These are phyloP conservation scores for Metopolophium dirhodum DNA, from an alignment of 1,140 invertebrate genomes.

Conservation along the genomic window DNA sequence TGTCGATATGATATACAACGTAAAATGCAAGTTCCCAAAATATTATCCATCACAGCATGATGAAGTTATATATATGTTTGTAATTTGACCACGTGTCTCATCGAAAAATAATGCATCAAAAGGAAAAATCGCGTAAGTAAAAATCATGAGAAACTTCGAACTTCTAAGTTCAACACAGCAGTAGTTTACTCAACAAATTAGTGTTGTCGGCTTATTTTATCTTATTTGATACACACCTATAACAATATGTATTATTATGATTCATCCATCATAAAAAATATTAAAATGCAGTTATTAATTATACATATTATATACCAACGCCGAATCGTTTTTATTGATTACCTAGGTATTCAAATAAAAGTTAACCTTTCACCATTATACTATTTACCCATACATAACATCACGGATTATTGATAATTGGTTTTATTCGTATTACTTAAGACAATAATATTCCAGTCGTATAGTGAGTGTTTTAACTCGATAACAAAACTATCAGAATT, in stretches of 20 bases:
- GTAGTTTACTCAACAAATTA: not conserved
- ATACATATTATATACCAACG: not conserved
- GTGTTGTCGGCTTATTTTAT: not conserved
- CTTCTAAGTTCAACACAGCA: not conserved
- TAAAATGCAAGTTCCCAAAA: not conserved
- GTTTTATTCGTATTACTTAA: not conserved
- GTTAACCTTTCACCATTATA: not conserved
- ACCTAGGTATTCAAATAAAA: not conserved
- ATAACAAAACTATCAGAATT: not conserved
- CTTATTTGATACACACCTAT: not conserved
- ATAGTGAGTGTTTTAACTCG: not conserved
- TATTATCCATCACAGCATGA: slow-evolving; percentile 35
- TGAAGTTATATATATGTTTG: not conserved
- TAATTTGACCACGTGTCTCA: not conserved
- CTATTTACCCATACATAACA: not conserved
- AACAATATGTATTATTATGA: not conserved
- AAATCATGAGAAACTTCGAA: not conserved
- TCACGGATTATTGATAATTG: not conserved
- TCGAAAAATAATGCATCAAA: not conserved
- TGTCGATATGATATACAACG: slow-evolving; percentile 22
- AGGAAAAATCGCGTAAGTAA: not conserved
- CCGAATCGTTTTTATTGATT: not conserved
- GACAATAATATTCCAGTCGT: not conserved
- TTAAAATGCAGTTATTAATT: not conserved
- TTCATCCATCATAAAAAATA: not conserved